Conservation (phyloP, 2,113 vertebrate species). For the Myotis brandtii region DNA sequence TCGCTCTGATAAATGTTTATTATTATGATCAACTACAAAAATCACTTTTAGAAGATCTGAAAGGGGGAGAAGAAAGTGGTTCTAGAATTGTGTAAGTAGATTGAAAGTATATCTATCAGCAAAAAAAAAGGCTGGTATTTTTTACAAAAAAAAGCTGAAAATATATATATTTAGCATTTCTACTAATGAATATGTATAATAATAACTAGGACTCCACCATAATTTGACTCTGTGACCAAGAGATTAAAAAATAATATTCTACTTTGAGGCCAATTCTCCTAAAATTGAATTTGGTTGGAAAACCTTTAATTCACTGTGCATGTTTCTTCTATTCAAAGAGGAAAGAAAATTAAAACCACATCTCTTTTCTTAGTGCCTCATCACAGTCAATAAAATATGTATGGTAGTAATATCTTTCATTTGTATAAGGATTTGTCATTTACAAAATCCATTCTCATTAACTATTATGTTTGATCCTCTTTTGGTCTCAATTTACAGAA, state of each 20-base stretch:
- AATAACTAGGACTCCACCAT: neutral
- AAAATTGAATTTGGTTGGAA: neutral
- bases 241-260: neutral
- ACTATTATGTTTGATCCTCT: conserved; percentile 13
- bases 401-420: neutral
- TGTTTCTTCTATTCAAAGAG: conserved; percentile 34
- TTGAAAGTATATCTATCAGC: neutral
- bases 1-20: conserved; percentile 4
- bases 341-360: conserved; percentile 45
- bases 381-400: conserved; percentile 4
- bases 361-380: conserved; percentile 8
- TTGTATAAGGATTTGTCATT: neutral
- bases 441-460: conserved; percentile 20
- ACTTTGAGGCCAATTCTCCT: neutral
- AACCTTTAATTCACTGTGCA: neutral
- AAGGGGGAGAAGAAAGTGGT: neutral
- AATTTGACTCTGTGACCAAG: neutral
- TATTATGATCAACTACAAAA: conserved; percentile 18
- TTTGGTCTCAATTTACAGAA: neutral
- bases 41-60: conserved; percentile 9
- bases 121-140: neutral
- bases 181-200: neutral
- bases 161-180: conserved; percentile 11
- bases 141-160: neutral
- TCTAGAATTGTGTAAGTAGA: conserved; percentile 22